phyloP scores from a whole-genome alignment of 2,888 invertebrate genomes.

The Epsilonema sp. region DNA sequence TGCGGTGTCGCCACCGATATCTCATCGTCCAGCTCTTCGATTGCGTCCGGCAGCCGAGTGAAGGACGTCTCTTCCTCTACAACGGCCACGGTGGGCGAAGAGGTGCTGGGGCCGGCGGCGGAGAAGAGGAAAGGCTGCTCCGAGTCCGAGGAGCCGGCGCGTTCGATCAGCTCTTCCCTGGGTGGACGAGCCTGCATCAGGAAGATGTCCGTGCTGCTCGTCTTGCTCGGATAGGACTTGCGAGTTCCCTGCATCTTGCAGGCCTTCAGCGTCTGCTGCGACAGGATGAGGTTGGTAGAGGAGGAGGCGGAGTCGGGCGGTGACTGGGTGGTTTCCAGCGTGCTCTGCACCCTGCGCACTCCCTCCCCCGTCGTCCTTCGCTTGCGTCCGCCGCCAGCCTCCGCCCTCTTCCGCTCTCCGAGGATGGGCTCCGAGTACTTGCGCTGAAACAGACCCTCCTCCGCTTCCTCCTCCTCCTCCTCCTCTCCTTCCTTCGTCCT shows the following conservation, averaged over 20 bases:
- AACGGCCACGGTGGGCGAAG: not conserved
- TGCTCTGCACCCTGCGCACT: conserved; percentile 3
- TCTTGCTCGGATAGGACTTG: conserved; percentile 14
- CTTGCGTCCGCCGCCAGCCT: not conserved
- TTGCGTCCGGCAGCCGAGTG: too few relatives aligned
- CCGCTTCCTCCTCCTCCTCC: conserved; percentile 1
- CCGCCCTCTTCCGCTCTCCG: too few relatives aligned
- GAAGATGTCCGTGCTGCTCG: conserved; percentile 12
- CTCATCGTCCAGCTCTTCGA: too few relatives aligned
- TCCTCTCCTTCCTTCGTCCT: not conserved
- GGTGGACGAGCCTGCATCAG: conserved; percentile 6
- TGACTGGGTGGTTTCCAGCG: conserved; percentile 6
- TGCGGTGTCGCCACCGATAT: not conserved
- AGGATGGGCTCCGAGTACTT: conserved; percentile 10
- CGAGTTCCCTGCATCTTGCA: conserved; percentile 10
- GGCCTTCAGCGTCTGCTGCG: conserved; percentile 5
- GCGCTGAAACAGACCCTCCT: too few relatives aligned
- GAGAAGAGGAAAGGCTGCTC: not conserved
- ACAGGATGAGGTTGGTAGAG: not conserved
- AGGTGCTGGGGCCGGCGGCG: not conserved
- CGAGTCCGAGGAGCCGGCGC: not conserved
- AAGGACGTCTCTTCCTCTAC: not conserved
- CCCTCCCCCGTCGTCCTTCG: not conserved
- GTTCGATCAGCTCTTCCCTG: not conserved
- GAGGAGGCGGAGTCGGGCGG: too few relatives aligned